A percentile compares a stretch with the other conserved stretches of the same genome.
Conservation (phyloP, 2,113 vertebrate species). For the Pantherophis guttatus region DNA sequence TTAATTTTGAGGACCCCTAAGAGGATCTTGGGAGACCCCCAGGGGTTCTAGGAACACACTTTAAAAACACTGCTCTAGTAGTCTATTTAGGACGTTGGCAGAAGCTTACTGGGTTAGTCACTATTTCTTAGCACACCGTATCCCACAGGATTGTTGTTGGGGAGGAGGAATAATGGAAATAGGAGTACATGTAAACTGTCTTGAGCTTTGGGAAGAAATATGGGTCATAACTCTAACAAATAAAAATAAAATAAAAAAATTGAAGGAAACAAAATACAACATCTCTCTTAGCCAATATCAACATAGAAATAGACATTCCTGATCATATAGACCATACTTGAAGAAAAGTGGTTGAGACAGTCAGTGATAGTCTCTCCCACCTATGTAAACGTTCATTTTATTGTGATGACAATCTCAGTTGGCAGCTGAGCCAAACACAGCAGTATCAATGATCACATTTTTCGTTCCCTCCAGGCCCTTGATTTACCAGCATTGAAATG, state of each 20-base stretch:
- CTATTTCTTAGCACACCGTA: not conserved
- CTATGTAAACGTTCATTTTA: not conserved
- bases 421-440: not conserved
- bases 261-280: not conserved
- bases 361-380: not conserved
- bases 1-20: not conserved
- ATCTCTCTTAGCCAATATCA: not conserved
- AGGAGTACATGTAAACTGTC: not conserved
- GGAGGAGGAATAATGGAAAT: not conserved
- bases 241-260: not conserved
- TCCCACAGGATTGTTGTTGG: not conserved
- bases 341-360: not conserved
- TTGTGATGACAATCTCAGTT: not conserved
- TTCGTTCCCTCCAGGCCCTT: not conserved
- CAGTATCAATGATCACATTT: not conserved
- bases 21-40: not conserved
- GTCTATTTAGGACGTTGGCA: not conserved
- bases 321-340: not conserved
- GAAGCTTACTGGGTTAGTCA: not conserved
- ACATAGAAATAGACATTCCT: not conserved
- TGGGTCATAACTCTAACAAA: not conserved
- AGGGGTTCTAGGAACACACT: not conserved
- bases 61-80: not conserved
- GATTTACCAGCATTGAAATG: not conserved
- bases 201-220: not conserved